These are phyloP conservation scores for Melieria crassipennis DNA, from an alignment of 2,888 invertebrate species.

Conservation along the genomic window DNA sequence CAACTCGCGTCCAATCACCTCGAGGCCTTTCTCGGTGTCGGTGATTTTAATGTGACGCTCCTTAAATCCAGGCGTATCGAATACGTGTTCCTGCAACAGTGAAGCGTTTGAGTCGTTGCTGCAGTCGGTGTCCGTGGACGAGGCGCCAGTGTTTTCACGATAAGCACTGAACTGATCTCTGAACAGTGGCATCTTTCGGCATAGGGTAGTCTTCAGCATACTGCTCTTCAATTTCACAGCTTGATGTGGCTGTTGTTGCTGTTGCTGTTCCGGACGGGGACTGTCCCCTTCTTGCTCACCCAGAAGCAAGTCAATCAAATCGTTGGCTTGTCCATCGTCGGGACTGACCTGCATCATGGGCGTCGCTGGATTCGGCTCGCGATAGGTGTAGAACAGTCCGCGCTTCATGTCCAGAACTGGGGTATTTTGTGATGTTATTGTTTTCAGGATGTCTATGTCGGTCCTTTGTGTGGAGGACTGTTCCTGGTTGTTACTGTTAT, in stretches of 20 bases:
- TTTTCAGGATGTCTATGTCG: conserved; percentile 1
- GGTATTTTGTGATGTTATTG: conserved; percentile 38
- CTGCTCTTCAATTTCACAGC: conserved; percentile 14
- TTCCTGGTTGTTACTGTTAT: conserved; percentile 22
- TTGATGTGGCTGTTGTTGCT: conserved; percentile 8
- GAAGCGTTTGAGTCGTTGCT: conserved; percentile 27
- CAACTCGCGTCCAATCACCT: conserved; percentile 78
- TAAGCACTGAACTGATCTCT: conserved; percentile 51
- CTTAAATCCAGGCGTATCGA: conserved; percentile 54
- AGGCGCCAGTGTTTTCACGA: conserved; percentile 43
- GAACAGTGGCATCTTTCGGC: conserved; percentile 42
- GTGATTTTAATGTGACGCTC: conserved; percentile 69
- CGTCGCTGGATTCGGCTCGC: conserved; percentile 48
- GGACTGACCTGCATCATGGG: conserved; percentile 29
- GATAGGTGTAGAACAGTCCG: conserved; percentile 55
- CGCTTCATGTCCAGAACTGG: conserved; percentile 45
- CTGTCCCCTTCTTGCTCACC: not conserved
- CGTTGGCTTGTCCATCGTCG: not conserved
- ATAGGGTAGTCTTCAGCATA: conserved; percentile 30
- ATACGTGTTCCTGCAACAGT: conserved; percentile 38
- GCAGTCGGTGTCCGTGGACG: conserved; percentile 43
- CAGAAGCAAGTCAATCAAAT: not conserved
- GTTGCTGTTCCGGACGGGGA: conserved; percentile 17
- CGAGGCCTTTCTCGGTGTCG: conserved; percentile 89
- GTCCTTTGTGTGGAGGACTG: not conserved